A percentile compares a stretch with the other conserved stretches of the same genome.
phyloP scores from a whole-genome alignment of 2,797 vertebrate genomes.

The Microctenopoma steveboyesi region DNA sequence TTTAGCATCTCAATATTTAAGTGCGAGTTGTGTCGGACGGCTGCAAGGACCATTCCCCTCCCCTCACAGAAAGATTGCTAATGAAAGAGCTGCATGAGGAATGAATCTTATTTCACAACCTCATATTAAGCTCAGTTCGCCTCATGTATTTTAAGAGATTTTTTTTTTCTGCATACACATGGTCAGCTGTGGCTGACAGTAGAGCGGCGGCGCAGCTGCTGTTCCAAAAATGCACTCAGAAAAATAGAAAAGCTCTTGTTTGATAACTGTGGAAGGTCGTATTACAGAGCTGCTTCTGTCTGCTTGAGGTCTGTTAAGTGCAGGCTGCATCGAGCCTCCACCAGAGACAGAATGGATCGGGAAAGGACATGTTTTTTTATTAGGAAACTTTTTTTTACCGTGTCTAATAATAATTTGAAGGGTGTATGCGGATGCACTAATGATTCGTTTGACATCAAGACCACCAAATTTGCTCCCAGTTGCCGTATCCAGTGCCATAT shows the following conservation, averaged over 20 bases:
- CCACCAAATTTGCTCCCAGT: conserved; percentile 22
- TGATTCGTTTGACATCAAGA: conserved; percentile 42
- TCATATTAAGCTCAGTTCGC: conserved; percentile 51
- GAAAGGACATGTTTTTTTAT: too few relatives aligned
- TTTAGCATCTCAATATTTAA: neutral
- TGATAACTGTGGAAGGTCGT: conserved; percentile 75
- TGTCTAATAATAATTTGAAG: too few relatives aligned
- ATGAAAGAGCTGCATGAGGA: conserved; percentile 65
- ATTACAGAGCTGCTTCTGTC: conserved; percentile 74
- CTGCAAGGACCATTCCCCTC: conserved; percentile 1
- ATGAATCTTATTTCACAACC: conserved; percentile 49
- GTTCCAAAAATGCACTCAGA: conserved; percentile 42
- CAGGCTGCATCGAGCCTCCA: conserved; percentile 46
- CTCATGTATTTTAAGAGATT: conserved; percentile 67
- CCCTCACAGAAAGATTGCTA: conserved; percentile 26
- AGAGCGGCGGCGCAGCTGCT: conserved; percentile 38
- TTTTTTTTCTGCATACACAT: conserved; percentile 34
- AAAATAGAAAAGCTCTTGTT: conserved; percentile 70
- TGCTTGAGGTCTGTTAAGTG: conserved; percentile 74
- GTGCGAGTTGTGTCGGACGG: conserved; percentile 10
- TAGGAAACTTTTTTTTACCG: conserved; percentile 9
- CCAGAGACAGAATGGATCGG: conserved; percentile 30
- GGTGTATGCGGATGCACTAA: conserved; percentile 32
- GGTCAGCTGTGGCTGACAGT: conserved; percentile 53
- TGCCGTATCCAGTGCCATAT: conserved; percentile 18